Conservation (phyloP, 2,797 vertebrate species). For the Epinephelus coioides region DNA sequence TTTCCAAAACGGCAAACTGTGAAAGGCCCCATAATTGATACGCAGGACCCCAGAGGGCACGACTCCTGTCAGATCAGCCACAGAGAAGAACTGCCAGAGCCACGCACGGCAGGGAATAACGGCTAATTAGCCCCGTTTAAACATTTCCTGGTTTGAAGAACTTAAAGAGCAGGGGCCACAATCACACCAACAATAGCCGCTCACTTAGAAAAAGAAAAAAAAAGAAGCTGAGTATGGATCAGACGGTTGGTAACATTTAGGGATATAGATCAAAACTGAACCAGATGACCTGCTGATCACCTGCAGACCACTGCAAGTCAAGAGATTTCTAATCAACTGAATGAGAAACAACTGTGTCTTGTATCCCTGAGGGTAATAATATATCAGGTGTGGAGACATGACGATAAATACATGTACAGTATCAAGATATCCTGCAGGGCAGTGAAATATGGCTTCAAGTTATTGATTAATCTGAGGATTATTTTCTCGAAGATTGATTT, state of each 20-base stretch:
- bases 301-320: neutral
- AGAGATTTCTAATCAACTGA: constrained; percentile 9
- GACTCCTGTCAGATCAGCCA: constrained; percentile 87
- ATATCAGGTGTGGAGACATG: neutral
- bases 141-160: constrained; percentile 90
- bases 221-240: constrained; percentile 39
- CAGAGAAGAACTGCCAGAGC: constrained; percentile 79
- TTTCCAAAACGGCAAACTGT: constrained; percentile 74
- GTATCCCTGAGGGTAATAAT: neutral
- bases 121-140: constrained; percentile 86
- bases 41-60: constrained; percentile 75
- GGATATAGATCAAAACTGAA: constrained; percentile 64
- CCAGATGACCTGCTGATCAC: constrained; percentile 62
- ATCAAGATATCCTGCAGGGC: neutral
- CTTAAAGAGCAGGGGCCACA: constrained; percentile 83
- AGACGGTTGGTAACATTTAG: constrained; percentile 71
- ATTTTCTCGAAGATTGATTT: neutral
- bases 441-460: neutral
- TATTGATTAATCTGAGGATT: neutral
- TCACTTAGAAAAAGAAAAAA: constrained; percentile 63
- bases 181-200: constrained; percentile 81
- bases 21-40: constrained; percentile 83
- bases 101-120: constrained; percentile 76
- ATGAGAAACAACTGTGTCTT: neutral
- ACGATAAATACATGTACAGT: neutral